Percentiles rank a stretch among this genome's conserved stretches.
Evolutionary conservation across 2,113 vertebrate genomes (phyloP).

Genomic region (Paedocypris sp.): DNA sequence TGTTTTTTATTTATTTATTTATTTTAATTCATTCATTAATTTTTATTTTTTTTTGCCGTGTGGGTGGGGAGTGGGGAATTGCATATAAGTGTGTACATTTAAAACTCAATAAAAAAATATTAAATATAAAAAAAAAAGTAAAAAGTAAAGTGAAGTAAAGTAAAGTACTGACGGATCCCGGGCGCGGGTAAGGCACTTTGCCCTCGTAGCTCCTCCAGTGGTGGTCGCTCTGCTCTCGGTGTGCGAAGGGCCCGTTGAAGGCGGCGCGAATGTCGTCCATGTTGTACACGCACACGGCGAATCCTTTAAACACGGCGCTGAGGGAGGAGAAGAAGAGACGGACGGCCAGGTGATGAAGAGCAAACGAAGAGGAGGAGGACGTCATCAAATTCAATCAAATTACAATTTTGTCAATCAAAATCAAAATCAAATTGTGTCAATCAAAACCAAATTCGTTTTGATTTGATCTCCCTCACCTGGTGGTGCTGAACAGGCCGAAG

Average conservation of each 20-base stretch:
- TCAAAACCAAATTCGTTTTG: too few relatives aligned
- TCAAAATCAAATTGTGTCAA: too few relatives aligned
- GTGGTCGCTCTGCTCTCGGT: constrained; percentile 82
- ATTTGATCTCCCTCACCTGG: constrained; percentile 65
- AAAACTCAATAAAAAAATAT: not conserved
- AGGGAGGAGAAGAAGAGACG: not conserved
- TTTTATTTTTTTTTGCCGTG: too few relatives aligned
- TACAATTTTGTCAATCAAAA: too few relatives aligned
- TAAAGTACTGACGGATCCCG: constrained; percentile 85
- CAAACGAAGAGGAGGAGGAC: too few relatives aligned
- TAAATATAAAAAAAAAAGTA: not conserved
- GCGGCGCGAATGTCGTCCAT: constrained; percentile 87
- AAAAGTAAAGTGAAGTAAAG: too few relatives aligned
- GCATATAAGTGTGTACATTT: too few relatives aligned
- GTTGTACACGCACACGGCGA: constrained; percentile 86
- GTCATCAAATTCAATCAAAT: too few relatives aligned
- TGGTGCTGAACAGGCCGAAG: constrained; percentile 92
- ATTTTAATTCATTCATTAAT: too few relatives aligned
- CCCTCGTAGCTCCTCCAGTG: constrained; percentile 89
- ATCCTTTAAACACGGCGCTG: constrained; percentile 82
- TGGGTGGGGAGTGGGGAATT: too few relatives aligned
- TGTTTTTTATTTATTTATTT: too few relatives aligned
- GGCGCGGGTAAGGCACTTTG: constrained; percentile 88
- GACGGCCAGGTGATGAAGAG: too few relatives aligned
- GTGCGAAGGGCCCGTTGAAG: constrained; percentile 90